Evolutionary conservation across 2,797 vertebrate genomes (phyloP), one percentile per base, ranked within the genome.

Genomic region (Rhyacichthys aspro): DNA sequence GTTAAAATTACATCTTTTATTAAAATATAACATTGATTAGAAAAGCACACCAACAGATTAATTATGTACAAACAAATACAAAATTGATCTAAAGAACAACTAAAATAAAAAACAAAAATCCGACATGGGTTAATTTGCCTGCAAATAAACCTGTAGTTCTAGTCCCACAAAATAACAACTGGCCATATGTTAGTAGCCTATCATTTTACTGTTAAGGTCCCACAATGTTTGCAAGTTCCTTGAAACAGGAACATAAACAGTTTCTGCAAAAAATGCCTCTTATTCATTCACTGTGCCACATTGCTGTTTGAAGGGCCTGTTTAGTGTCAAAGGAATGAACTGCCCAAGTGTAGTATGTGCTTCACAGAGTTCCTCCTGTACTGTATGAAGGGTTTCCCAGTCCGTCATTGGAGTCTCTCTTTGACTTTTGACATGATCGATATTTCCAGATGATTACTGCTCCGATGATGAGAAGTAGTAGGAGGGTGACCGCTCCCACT

Each of bases 371-470:
- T 70, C 78, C 87, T 42, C 78, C 81, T 37, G 41, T 67, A 0
- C 68, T 89, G 76, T 79, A 93, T 14, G 91, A 91, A n/a, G 89
- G 90, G 70, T 94, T 93, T n/a, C 91, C 78, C 0, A 92, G 72
- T 67, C 87, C 91, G 23, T 89, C 71, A 1, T 9, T 23, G 0
- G 83, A 72, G 43, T 82, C 53, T 44, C 44, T 68, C 43, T 81
- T 78, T 11, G 64, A 56, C 1, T 82, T 92, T 72, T 47, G 56
- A 65, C 64, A 78, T 1, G 70, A 9, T 23, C 71, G 17, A 53
- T 56, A 34, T 11, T 44, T 88, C 81, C 71, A 90, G 7, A 91
- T 11, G 28, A 92, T 54, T 23, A 91, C 60, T 1, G 59, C 64
- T 11, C 9, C 42, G 44, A 87, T 43, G 0, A 60, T 56, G 15